Base-by-base conservation (phyloP, 2,113 vertebrate species). In the Apodemus sylvaticus region DNA sequence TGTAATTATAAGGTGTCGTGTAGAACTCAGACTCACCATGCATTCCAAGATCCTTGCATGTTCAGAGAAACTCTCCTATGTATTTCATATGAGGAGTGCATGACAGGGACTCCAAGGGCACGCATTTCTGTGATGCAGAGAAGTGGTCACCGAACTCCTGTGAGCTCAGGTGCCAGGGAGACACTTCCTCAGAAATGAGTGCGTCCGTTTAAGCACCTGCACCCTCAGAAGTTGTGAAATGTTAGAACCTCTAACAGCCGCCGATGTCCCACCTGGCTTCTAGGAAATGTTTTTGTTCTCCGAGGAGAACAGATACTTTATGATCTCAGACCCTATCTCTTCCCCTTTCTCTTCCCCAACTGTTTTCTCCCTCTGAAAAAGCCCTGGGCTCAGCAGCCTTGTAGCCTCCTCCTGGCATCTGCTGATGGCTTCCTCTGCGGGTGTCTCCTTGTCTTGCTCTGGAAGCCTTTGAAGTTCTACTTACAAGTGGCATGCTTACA, bases 251-350 rank as follows among this genome's bases (percentile, higher is more conserved):
- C 17, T 71, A n/a, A 79, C 89, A 91, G 91, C 90, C 5, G 55
- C 88, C 5, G 55, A 83, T 85, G 97, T 94, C 79, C 39, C 79
- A 71, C 77, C 90, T 71, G 92, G 58, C 85, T 97, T 98, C 96
- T 96, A 96, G 93, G 97, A 97, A 95, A 76, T 64, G 90, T 66
- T 91, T 93, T 85, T n/a, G 66, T 86, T 91, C 81, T 97, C 20
- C 29, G 51, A 77, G 71, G 90, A 86, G 62, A 96, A 92, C 13
- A 74, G 48, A 88, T 55, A 13, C 58, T 85, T 53, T 73, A 29
- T 79, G 76, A 92, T 76, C 85, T 94, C 85, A 94, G 58, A 36
- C 29, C 10, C 39, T 70, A 70, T 90, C 81, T 79, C 78, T 86
- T 83, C 87, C 77, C 77, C 90, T 90, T 93, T 94, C 68, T 76